These are phyloP conservation scores for Noctua janthina DNA, from an alignment of 2,888 invertebrate genomes.

Conservation along the genomic window DNA sequence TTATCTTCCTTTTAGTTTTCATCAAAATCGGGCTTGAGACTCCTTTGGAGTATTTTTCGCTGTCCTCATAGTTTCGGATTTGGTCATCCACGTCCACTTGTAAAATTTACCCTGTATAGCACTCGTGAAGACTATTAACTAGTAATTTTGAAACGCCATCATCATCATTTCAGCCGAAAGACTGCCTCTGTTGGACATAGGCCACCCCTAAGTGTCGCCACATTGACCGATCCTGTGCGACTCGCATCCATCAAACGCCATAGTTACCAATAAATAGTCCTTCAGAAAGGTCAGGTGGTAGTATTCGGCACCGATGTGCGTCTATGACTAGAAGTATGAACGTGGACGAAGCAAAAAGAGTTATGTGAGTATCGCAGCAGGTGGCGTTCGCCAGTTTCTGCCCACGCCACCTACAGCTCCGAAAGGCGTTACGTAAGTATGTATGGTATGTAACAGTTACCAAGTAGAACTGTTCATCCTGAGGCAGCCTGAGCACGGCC, in stretches of 20 bases:
- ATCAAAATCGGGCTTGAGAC: background rate
- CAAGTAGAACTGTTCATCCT: slow-evolving; percentile 93
- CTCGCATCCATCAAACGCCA: background rate
- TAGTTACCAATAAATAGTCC: background rate
- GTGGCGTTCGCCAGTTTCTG: background rate
- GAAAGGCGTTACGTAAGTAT: background rate
- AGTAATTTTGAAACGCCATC: background rate
- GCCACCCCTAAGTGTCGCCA: too few species aligned
- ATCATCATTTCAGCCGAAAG: too few species aligned
- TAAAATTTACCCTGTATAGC: too few species aligned
- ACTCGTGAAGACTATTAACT: background rate
- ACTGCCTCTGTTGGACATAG: background rate
- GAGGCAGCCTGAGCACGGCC: slow-evolving; percentile 94
- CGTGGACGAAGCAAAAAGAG: background rate
- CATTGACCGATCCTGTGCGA: too few species aligned
- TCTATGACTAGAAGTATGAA: background rate
- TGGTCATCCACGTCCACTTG: background rate
- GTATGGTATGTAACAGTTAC: slow-evolving; percentile 77
- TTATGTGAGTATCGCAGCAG: background rate
- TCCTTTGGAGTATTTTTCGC: background rate
- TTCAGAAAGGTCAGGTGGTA: background rate
- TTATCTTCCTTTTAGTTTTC: background rate
- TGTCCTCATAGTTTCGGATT: background rate
- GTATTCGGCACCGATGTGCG: background rate
- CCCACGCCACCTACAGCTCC: background rate